Base-by-base conservation (phyloP, 1,140 invertebrate species). In the Leptinotarsa texana region DNA sequence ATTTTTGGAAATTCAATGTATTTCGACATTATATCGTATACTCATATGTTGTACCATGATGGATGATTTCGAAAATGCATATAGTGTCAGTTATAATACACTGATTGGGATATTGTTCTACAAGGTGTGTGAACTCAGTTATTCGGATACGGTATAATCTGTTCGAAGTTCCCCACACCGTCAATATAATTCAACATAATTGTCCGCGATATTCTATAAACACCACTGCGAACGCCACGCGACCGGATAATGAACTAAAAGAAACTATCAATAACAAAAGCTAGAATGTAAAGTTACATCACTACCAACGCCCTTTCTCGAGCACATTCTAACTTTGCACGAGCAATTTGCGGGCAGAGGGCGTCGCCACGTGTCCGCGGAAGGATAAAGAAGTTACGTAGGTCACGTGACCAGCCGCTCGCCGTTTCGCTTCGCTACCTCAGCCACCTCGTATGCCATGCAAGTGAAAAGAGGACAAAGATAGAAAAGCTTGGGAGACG, bases 241-340 rank as follows among this genome's bases (percentile, higher is more conserved):
- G 82, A 75, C 82, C 82, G 82, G 82, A 83, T 83, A 83, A 83
- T 83, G 81, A 83, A 83, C 78, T 80, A 80, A 82, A 83, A 80
- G 51, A 81, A 83, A 83, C 51, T 81, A 83, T 83, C 82, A 83
- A 83, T 83, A 83, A 83, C 82, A 83, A 78, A 77, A 67, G 62
- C 22, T 13, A 72, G 77, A 81, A 49, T 76, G 77, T 80, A 76
- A 75, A n/a, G 17, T 48, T 3, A 21, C 3, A 13, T 21, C 61
- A 63, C 24, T 15, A 13, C 8, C 21, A 11, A 48, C 49, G 15
- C 15, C 21, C 4, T 11, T 2, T 0, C 3, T 8, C 8, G 13
- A 63, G 15, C 79, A 80, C 79, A 78, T 42, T 81, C 80, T 79
- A 57, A 80, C 63, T 27, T 47, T 17, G 66, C 47, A 70, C 74